These are phyloP conservation scores for Steinernema carpocapsae DNA, from an alignment of 2,888 invertebrate species.

Conservation along the genomic window DNA sequence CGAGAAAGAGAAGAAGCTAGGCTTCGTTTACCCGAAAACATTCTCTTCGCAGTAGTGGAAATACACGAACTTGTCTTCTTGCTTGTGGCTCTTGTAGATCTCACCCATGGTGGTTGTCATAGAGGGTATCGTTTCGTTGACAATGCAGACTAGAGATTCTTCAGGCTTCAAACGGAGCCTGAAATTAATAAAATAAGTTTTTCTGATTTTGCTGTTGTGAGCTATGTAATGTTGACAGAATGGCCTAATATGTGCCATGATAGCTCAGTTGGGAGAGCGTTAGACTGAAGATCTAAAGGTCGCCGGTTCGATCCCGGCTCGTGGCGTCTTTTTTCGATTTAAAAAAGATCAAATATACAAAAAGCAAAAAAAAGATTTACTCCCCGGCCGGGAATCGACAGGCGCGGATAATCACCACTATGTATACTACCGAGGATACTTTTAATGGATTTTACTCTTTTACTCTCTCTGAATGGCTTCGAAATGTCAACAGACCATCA, in stretches of 20 bases:
- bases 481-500: too few relatives aligned
- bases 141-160: conserved; percentile 11
- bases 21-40: conserved; percentile 24
- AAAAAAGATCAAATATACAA: not conserved
- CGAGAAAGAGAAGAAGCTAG: not conserved
- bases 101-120: conserved; percentile 1
- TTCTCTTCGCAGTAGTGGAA: conserved; percentile 20
- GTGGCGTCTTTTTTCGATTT: conserved; percentile 48
- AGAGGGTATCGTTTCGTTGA: conserved; percentile 9
- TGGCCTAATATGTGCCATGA: conserved; percentile 45
- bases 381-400: conserved; percentile 30
- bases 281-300: conserved; percentile 69
- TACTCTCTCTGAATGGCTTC: too few relatives aligned
- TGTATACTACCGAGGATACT: conserved; percentile 26
- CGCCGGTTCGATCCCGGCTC: conserved; percentile 69
- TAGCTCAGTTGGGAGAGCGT: conserved; percentile 70
- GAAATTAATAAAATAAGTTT: not conserved
- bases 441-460: too few relatives aligned
- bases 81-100: conserved; percentile 1
- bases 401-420: conserved; percentile 30
- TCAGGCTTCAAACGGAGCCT: conserved; percentile 18
- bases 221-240: too few relatives aligned
- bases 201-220: too few relatives aligned
- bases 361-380: conserved; percentile 4
- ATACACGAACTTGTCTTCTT: conserved; percentile 16